These are phyloP conservation scores for Echinarachnius parma DNA, from an alignment of 53 echinoderm and acorn worm genomes.

Conservation along the genomic window DNA sequence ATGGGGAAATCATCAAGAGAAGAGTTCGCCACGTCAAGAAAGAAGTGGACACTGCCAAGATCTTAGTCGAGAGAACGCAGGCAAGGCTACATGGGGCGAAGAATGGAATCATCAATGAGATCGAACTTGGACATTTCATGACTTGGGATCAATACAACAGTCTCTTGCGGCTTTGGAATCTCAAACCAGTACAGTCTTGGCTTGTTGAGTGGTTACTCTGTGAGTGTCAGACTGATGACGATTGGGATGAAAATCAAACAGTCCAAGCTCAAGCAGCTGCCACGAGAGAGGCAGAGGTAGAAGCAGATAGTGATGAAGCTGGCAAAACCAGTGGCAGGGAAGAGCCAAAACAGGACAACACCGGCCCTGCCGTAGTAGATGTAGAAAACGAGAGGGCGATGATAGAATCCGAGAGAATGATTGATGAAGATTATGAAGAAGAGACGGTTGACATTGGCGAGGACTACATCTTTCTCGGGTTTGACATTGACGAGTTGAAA, in stretches of 20 bases:
- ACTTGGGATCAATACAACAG: constrained; percentile 9
- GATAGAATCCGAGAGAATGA: constrained; percentile 35
- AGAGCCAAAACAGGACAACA: not conserved
- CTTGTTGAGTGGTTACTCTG: constrained; percentile 15
- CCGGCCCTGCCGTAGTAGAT: not conserved
- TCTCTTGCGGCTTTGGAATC: not conserved
- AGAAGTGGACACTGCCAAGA: constrained; percentile 17
- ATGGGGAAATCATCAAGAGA: not conserved
- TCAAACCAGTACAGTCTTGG: not conserved
- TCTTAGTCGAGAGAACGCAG: constrained; percentile 11
- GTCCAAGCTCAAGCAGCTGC: not conserved
- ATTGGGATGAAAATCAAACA: not conserved
- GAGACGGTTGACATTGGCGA: constrained; percentile 29
- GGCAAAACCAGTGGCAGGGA: not conserved
- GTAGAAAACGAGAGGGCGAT: constrained; percentile 11
- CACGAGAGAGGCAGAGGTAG: not conserved
- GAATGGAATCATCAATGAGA: constrained; percentile 31
- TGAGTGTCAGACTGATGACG: constrained; percentile 2
- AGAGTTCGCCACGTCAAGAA: constrained; percentile 27
- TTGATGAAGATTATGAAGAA: constrained; percentile 41
- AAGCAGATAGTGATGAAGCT: constrained; percentile 23
- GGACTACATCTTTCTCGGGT: constrained; percentile 11
- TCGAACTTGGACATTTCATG: constrained; percentile 31
- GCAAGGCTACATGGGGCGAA: constrained; percentile 17
- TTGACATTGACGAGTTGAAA: constrained; percentile 1